A percentile compares a stretch with the other conserved stretches of the same genome.
Conservation (phyloP, 1,140 invertebrate species). For the Calycopis cecrops region DNA sequence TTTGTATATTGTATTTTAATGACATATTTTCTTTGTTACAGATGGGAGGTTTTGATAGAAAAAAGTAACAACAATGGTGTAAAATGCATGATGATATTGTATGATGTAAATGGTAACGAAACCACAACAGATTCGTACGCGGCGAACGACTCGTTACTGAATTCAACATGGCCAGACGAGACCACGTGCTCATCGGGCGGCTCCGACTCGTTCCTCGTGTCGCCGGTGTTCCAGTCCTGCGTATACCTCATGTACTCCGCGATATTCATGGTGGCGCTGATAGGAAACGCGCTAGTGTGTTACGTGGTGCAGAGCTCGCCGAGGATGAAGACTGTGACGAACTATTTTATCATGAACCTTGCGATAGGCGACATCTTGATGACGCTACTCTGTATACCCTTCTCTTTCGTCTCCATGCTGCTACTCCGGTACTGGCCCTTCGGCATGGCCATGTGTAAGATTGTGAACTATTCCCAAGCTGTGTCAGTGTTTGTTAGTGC, state of each 20-base stretch:
- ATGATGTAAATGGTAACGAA: constrained; percentile 2
- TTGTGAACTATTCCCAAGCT: constrained; percentile 86
- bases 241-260: constrained; percentile 85
- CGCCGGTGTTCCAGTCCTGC: constrained; percentile 76
- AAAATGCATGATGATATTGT: neutral
- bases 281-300: constrained; percentile 89
- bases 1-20: neutral
- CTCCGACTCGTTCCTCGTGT: constrained; percentile 40
- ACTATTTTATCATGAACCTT: constrained; percentile 91
- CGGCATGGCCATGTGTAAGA: constrained; percentile 83
- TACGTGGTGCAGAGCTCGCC: constrained; percentile 86
- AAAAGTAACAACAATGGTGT: neutral
- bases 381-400: constrained; percentile 90
- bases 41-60: neutral
- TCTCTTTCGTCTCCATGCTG: constrained; percentile 85
- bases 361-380: constrained; percentile 90
- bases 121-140: neutral
- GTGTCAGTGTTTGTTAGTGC: constrained; percentile 89
- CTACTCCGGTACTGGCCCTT: constrained; percentile 89
- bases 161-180: constrained; percentile 26
- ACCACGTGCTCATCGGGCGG: constrained; percentile 22
- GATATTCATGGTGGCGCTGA: constrained; percentile 84
- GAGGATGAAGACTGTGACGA: constrained; percentile 90
- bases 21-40: neutral
- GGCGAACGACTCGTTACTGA: constrained; percentile 6